phyloP scores from a whole-genome alignment of 37 sponge, comb jelly and placozoan species.

The Agelas oroides region DNA sequence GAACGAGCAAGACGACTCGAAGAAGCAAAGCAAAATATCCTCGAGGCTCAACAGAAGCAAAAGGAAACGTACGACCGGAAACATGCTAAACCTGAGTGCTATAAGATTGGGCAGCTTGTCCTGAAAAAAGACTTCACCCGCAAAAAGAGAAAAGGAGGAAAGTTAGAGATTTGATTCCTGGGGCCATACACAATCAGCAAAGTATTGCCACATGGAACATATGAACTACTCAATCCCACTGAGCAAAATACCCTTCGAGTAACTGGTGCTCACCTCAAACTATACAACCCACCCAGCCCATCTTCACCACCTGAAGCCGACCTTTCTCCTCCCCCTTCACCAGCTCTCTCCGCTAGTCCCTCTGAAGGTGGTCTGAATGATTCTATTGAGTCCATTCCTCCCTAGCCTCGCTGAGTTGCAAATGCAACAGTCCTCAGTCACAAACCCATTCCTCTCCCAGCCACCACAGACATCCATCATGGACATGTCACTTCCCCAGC shows the following conservation, averaged over 20 bases:
- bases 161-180: conserved; percentile 45
- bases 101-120: conserved; percentile 40
- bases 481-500: no score
- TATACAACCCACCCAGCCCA: no score
- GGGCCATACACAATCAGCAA: conserved; percentile 53
- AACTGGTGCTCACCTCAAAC: background rate
- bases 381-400: no score
- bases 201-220: background rate
- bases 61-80: conserved; percentile 72
- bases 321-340: no score
- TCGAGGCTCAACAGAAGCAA: conserved; percentile 72
- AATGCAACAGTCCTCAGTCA: no score
- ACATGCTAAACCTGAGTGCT: conserved; percentile 54
- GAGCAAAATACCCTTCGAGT: background rate
- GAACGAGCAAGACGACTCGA: conserved; percentile 25
- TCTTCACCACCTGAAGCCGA: no score
- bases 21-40: conserved; percentile 72
- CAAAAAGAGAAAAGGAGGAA: conserved; percentile 73
- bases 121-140: conserved; percentile 72
- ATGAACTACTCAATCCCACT: background rate
- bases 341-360: no score
- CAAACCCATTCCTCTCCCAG: no score
- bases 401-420: no score
- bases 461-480: no score
- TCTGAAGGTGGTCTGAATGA: no score